Evolutionary conservation across 2,797 vertebrate species (phyloP), one percentile per base, ranked within the genome.

Genomic region (Micropoecilia bifurca): DNA sequence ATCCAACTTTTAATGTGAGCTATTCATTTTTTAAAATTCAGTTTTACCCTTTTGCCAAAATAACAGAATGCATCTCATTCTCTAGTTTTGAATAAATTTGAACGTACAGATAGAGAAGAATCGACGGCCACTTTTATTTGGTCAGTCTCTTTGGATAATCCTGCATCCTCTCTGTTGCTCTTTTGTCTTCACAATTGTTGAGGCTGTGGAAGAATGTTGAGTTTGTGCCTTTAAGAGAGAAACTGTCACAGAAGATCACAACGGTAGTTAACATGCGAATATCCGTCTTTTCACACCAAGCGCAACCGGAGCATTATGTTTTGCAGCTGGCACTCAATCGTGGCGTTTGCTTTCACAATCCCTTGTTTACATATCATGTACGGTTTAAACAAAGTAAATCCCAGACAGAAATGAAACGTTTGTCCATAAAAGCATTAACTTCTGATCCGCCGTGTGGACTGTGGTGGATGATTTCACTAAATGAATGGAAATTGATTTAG

Each of bases 381-480:
- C 8, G 43, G 10, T 45, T 30, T 68, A 80, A 72, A 47, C 39
- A 72, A 72, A 20, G 43, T 36, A 43, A 30, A 57, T 74, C 22
- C 41, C 14, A 10, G 2, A 75, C 25, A 68, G 30, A 78, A 71
- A 71, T 39, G 3, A 30, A 39, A 47, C 55, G 16, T 36, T 22
- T 45, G 8, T 30, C 9, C 33, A 22, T 41, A 66, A 78, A 72
- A 74, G 46, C 18, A 75, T 75, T 7, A 43, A 55, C 28, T 43
- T 75, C 12, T 73, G 33, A 76, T 69, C 39, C 48, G 28, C 30
- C 68, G 76, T 12, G 7, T 53, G 76, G n/a, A 77, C 25, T n/a
- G 73, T 43, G 73, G 7, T 1, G 7, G 16, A 71, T 55, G 10
- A 74, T 75, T 80, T 22, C 30, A 68, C 14, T 12, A 36, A 72